Evolutionary conservation across 92 coral and sea anemone genomes (phyloP).

Genomic region (Zoanthus sansibaricus): DNA sequence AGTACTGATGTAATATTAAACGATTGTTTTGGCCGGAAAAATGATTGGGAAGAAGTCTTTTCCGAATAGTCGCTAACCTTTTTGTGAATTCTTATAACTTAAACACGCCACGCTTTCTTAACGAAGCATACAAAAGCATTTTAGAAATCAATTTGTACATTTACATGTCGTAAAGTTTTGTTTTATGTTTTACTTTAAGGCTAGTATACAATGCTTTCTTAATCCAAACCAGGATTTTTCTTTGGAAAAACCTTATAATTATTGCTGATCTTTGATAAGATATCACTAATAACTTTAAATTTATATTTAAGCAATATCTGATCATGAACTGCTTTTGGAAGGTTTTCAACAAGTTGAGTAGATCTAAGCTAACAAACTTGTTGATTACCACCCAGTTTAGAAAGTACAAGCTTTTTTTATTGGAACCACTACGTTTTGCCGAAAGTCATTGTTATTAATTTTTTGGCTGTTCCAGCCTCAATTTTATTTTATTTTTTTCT

Average conservation of each 20-base stretch:
- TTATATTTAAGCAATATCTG: not conserved
- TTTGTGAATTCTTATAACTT: not conserved
- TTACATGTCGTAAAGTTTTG: not conserved
- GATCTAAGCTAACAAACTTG: constrained; percentile 28
- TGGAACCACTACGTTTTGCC: no score
- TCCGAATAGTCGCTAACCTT: not conserved
- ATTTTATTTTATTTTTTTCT: no score
- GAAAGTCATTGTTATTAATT: no score
- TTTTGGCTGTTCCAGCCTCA: no score
- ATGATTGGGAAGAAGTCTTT: not conserved
- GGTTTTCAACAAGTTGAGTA: constrained; percentile 1
- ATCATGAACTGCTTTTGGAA: not conserved
- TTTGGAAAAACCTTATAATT: not conserved
- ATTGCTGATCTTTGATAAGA: not conserved
- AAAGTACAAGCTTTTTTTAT: not conserved
- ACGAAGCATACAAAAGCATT: not conserved
- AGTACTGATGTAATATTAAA: not conserved
- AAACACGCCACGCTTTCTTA: not conserved
- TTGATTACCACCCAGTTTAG: not conserved
- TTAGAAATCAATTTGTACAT: not conserved
- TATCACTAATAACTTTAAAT: not conserved
- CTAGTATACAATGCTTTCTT: not conserved
- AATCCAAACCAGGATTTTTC: not conserved
- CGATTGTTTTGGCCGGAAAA: not conserved
- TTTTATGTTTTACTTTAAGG: not conserved